phyloP scores from a whole-genome alignment of 2,888 invertebrate genomes.

The Dicranocentrus wangi region DNA sequence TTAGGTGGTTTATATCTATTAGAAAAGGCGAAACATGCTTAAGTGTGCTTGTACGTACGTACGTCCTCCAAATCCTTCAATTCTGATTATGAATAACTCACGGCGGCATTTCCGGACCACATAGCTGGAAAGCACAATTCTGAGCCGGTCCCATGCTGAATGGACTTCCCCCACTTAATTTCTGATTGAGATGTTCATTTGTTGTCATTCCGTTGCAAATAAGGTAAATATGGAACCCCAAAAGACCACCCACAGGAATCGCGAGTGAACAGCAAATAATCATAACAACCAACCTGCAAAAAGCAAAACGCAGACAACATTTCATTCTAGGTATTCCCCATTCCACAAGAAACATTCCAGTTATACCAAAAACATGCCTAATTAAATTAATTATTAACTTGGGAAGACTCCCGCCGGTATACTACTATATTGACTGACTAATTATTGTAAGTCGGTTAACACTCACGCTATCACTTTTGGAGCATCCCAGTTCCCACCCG shows the following conservation, averaged over 20 bases:
- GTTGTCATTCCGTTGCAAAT: conserved; percentile 24
- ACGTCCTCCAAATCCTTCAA: background rate
- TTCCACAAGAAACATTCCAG: background rate
- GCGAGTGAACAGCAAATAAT: background rate
- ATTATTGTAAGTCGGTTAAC: too few relatives aligned
- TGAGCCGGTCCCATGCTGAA: conserved; percentile 30
- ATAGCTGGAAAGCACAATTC: conserved; percentile 36
- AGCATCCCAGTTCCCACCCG: conserved; percentile 5
- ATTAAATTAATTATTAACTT: background rate
- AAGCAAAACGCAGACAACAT: background rate
- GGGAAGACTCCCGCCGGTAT: background rate
- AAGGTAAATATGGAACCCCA: conserved; percentile 39
- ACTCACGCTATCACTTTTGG: conserved; percentile 36
- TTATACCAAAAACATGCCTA: background rate
- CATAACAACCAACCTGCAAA: conserved; percentile 17
- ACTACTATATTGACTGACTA: too few relatives aligned
- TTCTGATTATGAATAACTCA: background rate
- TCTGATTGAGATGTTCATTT: conserved; percentile 27
- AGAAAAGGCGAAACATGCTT: background rate
- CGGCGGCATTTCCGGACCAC: conserved; percentile 45
- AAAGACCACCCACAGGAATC: conserved; percentile 35
- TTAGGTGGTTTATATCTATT: conserved; percentile 17
- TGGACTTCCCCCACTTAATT: conserved; percentile 15
- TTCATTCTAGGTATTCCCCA: background rate
- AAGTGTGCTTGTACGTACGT: background rate